Conservation (phyloP, 2,797 vertebrate genomes). For the Acanthis flammea region DNA sequence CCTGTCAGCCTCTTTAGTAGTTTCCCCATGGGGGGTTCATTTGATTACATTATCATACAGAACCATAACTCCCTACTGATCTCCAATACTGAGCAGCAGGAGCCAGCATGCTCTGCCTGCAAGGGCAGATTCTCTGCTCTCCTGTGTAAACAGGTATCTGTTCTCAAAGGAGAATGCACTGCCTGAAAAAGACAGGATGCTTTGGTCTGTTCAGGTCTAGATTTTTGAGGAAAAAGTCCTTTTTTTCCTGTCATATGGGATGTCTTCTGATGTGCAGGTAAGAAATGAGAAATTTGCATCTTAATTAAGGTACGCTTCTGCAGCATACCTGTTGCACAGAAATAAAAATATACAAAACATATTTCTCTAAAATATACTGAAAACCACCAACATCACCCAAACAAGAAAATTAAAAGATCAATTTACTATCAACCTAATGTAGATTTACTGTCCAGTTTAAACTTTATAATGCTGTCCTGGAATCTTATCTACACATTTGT, state of each 20-base stretch:
- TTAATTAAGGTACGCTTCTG: not conserved
- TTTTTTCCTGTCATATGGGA: not conserved
- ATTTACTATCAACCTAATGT: not conserved
- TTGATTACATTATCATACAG: constrained; percentile 1
- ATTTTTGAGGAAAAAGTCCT: not conserved
- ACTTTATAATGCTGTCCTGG: not conserved
- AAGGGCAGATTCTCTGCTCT: not conserved
- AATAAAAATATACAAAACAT: not conserved
- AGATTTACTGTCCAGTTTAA: not conserved
- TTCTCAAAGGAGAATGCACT: not conserved
- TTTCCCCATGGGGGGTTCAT: not conserved
- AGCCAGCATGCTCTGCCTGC: not conserved
- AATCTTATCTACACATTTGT: not conserved
- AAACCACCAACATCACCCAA: not conserved
- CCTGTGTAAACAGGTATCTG: not conserved
- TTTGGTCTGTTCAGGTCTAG: not conserved
- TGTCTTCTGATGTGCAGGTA: not conserved
- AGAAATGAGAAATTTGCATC: not conserved
- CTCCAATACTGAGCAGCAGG: not conserved
- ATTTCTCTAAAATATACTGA: not conserved
- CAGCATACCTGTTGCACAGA: not conserved
- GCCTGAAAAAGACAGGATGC: not conserved
- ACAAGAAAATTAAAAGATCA: not conserved
- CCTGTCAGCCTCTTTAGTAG: not conserved
- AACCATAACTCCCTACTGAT: not conserved